Conservation (phyloP, 2,113 vertebrate species). For the Chloropsis cyanopogon region DNA sequence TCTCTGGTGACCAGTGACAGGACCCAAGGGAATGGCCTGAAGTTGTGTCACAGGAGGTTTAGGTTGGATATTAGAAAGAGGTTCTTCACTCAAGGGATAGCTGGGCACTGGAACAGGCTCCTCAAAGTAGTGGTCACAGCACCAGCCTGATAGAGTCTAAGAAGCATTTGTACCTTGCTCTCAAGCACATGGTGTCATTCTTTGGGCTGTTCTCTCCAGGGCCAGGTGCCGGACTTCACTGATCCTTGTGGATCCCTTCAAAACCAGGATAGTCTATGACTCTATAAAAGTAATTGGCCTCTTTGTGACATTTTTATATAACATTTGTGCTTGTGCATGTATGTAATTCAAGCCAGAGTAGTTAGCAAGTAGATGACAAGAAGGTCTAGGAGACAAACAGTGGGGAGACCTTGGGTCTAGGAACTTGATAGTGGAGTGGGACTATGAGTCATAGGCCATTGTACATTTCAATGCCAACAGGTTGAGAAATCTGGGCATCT, state of each 20-base stretch:
- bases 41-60: background rate
- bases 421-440: background rate
- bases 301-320: background rate
- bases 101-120: background rate
- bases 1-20: background rate
- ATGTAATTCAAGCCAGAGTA: background rate
- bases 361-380: background rate
- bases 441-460: background rate
- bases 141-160: background rate
- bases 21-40: background rate
- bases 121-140: background rate
- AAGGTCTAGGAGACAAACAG: background rate
- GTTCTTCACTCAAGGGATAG: background rate
- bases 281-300: background rate
- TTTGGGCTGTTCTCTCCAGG: background rate
- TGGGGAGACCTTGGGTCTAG: background rate
- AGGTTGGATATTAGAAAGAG: background rate
- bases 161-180: background rate
- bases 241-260: background rate
- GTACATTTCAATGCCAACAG: background rate
- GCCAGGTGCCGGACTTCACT: background rate
- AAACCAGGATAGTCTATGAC: background rate
- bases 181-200: too few relatives aligned
- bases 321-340: background rate
- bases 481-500: background rate